Evolutionary conservation across 2,888 invertebrate genomes (phyloP).

Genomic region (Mayetiola destructor): DNA sequence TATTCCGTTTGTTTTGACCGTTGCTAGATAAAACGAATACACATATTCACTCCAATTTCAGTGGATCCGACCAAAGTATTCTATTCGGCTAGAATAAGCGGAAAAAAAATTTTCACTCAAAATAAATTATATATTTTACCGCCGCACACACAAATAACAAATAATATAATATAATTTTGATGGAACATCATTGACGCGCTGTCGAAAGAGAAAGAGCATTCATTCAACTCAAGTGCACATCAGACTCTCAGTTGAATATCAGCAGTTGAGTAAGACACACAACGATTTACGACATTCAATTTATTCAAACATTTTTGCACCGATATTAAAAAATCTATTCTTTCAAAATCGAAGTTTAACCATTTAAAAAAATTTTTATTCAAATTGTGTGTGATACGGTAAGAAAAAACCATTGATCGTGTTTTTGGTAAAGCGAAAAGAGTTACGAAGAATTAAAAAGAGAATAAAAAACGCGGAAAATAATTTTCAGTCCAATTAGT

Average conservation of each 20-base stretch:
- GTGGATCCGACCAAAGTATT: no score
- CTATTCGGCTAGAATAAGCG: not conserved
- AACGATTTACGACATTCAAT: slow-evolving; percentile 8
- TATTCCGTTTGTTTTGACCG: slow-evolving; percentile 8
- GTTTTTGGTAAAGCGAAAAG: not conserved
- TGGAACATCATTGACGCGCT: no score
- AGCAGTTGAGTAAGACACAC: slow-evolving; percentile 14
- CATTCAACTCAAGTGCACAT: slow-evolving; percentile 12
- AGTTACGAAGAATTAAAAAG: not conserved
- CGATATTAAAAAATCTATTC: not conserved
- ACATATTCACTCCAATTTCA: no score
- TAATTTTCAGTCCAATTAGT: not conserved
- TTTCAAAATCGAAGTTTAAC: not conserved
- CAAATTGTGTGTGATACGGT: no score
- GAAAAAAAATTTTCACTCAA: not conserved
- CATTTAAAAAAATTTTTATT: not conserved
- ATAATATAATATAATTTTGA: no score
- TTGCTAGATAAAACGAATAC: no score
- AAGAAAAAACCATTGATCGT: not conserved
- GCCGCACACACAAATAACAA: not conserved
- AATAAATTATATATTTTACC: not conserved
- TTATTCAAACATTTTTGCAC: slow-evolving; percentile 8
- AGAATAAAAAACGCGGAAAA: not conserved
- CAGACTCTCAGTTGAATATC: slow-evolving; percentile 13
- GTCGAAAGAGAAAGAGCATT: no score